Conservation (phyloP, 2,113 vertebrate species). For the Larimichthys crocea region DNA sequence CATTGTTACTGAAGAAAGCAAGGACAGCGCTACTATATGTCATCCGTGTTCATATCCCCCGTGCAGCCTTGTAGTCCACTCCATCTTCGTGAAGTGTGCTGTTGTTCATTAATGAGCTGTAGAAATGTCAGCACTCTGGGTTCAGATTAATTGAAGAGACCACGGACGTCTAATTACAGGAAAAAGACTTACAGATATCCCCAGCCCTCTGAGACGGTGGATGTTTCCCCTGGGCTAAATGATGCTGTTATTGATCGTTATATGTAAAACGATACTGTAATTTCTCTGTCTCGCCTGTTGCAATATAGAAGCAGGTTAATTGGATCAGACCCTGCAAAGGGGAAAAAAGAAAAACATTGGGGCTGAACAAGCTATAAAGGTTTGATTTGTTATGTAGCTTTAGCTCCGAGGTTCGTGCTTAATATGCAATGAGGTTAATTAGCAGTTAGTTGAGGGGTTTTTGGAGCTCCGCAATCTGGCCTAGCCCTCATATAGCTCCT, state of each 20-base stretch:
- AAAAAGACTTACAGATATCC: conserved; percentile 73
- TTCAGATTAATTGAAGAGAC: conserved; percentile 75
- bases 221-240: conserved; percentile 65
- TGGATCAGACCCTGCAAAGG: conserved; percentile 54
- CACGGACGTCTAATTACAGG: conserved; percentile 74
- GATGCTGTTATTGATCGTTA: conserved; percentile 74
- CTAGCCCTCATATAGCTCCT: not conserved
- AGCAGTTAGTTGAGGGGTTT: conserved; percentile 13
- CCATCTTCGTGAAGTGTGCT: conserved; percentile 50
- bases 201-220: conserved; percentile 55
- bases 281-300: conserved; percentile 53
- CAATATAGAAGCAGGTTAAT: conserved; percentile 63
- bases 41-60: conserved; percentile 36
- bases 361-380: conserved; percentile 48
- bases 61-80: conserved; percentile 40
- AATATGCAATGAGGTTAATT: conserved; percentile 60
- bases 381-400: conserved; percentile 42
- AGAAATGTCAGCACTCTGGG: conserved; percentile 73
- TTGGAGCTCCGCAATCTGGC: not conserved
- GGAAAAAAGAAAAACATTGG: conserved; percentile 7
- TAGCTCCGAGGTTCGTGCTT: conserved; percentile 31
- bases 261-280: conserved; percentile 69
- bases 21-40: not conserved
- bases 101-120: conserved; percentile 70
- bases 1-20: conserved; percentile 40